These are phyloP conservation scores for Phoeniculus purpureus DNA, from an alignment of 2,797 vertebrate species.

Conservation along the genomic window DNA sequence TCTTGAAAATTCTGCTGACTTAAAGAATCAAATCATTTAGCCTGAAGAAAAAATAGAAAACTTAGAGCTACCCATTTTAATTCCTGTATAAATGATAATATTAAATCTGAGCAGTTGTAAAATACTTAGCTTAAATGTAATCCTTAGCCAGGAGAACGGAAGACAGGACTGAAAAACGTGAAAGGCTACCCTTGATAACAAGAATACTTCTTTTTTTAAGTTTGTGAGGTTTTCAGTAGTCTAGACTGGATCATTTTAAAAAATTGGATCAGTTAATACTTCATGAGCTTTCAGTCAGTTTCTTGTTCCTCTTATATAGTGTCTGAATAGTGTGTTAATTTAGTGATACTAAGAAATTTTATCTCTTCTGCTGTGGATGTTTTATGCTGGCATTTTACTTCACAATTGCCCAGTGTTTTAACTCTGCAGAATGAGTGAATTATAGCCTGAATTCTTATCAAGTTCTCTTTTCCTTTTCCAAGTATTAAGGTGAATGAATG, in stretches of 20 bases:
- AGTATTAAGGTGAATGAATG: slow-evolving; percentile 1
- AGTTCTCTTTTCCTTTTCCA: slow-evolving; percentile 23
- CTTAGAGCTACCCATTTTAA: slow-evolving; percentile 64
- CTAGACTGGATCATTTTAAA: slow-evolving; percentile 31
- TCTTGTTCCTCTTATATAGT: background rate
- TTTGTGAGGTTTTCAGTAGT: slow-evolving; percentile 24
- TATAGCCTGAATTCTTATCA: background rate
- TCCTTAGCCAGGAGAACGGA: background rate
- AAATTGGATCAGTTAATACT: slow-evolving; percentile 20
- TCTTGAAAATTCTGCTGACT: slow-evolving; percentile 81
- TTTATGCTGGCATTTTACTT: slow-evolving; percentile 43
- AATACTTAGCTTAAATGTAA: slow-evolving; percentile 26
- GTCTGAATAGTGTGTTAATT: slow-evolving; percentile 29
- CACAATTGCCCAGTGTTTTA: background rate
- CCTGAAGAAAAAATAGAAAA: slow-evolving; percentile 72
- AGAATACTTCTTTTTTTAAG: slow-evolving; percentile 1
- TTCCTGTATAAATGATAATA: slow-evolving; percentile 73
- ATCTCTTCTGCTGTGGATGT: background rate
- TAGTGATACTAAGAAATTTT: background rate
- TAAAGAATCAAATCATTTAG: slow-evolving; percentile 77
- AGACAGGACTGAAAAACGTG: background rate
- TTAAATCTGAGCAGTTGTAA: background rate
- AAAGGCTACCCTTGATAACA: slow-evolving; percentile 9
- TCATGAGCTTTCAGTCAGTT: slow-evolving; percentile 25
- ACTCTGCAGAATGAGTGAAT: slow-evolving; percentile 20